A percentile compares a stretch with the other conserved stretches of the same genome.
These are phyloP conservation scores for Sialia sialis DNA, from an alignment of 2,113 vertebrate genomes.

Conservation along the genomic window DNA sequence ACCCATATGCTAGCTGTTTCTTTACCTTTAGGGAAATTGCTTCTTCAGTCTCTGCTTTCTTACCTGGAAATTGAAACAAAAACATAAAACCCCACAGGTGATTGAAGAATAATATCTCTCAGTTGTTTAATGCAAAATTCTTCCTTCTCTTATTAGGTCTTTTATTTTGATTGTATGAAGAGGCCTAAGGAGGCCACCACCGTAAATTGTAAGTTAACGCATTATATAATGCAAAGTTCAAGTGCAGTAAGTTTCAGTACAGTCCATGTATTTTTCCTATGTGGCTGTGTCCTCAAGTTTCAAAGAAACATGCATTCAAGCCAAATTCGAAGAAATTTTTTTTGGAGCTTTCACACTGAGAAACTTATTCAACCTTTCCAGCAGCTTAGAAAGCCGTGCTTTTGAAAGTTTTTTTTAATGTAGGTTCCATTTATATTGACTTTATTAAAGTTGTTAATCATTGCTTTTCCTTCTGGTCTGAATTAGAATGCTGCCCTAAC, in stretches of 20 bases:
- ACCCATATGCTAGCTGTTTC: neutral
- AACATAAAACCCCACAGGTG: neutral
- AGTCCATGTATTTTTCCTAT: slow-evolving; percentile 28
- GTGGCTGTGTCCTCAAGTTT: slow-evolving; percentile 39
- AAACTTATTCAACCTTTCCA: slow-evolving; percentile 49
- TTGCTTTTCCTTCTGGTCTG: slow-evolving; percentile 20
- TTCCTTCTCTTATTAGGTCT: neutral
- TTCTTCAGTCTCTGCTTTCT: neutral
- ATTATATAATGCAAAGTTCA: slow-evolving; percentile 32
- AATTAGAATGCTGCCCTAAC: neutral
- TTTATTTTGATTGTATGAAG: neutral
- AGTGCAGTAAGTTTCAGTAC: neutral
- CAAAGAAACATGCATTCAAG: neutral
- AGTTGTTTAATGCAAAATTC: neutral
- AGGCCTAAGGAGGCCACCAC: neutral
- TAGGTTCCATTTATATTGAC: neutral
- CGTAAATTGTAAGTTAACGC: neutral
- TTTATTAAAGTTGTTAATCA: slow-evolving; percentile 45
- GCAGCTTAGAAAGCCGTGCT: neutral
- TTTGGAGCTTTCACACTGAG: slow-evolving; percentile 27
- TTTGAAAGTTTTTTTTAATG: neutral
- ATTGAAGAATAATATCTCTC: neutral
- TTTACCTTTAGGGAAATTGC: neutral
- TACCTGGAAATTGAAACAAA: neutral
- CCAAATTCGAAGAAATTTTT: slow-evolving; percentile 18